Evolutionary conservation across 2,888 invertebrate genomes (phyloP).

Genomic region (Sarcophaga variegata): DNA sequence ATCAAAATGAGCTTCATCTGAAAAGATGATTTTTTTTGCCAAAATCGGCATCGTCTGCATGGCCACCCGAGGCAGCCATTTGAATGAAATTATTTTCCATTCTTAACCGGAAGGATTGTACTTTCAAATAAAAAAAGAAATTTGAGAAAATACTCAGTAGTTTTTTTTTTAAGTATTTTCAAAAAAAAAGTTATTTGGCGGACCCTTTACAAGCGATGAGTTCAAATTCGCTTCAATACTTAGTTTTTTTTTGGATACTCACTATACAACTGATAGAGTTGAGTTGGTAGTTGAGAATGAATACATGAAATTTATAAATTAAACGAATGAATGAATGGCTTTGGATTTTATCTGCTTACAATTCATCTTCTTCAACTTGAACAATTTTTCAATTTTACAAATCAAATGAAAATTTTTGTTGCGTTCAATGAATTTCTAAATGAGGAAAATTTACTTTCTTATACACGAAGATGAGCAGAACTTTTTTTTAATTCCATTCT

Average conservation of each 20-base stretch:
- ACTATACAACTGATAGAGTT: background rate
- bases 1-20: too few relatives aligned
- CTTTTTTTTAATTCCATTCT: slow-evolving; percentile 53
- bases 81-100: too few relatives aligned
- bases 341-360: slow-evolving; percentile 60
- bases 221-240: background rate
- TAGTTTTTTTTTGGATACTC: slow-evolving; percentile 1
- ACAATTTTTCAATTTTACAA: slow-evolving; percentile 77
- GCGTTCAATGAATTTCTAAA: slow-evolving; percentile 74
- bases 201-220: slow-evolving; percentile 13
- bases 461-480: slow-evolving; percentile 53
- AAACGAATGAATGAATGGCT: background rate
- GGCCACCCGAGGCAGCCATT: too few relatives aligned
- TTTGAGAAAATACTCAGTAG: too few relatives aligned
- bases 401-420: slow-evolving; percentile 69
- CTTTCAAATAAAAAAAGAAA: too few relatives aligned
- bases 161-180: too few relatives aligned
- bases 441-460: slow-evolving; percentile 77
- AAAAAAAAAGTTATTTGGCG: too few relatives aligned
- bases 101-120: too few relatives aligned
- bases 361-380: slow-evolving; percentile 75
- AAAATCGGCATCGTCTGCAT: too few relatives aligned
- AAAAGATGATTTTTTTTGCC: too few relatives aligned
- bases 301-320: too few relatives aligned
- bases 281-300: too few relatives aligned